Evolutionary conservation across 2,797 vertebrate genomes (phyloP), one percentile per base, ranked within the genome.

Genomic region (Paratrypauchen microcephalus): DNA sequence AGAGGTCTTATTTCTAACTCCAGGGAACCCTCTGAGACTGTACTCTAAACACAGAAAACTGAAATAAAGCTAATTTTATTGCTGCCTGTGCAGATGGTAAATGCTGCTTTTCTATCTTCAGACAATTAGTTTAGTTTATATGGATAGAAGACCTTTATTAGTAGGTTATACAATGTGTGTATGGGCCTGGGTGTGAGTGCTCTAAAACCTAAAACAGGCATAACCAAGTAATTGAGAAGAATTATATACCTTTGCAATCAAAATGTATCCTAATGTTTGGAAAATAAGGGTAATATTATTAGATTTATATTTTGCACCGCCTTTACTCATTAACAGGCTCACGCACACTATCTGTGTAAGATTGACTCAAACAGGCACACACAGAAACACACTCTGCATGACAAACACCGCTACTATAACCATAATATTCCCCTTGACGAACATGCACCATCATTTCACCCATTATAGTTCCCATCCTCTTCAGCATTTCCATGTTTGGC

Each of bases 401-500:
- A 24, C 55, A 26, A 50, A 15, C 39, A 55, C 58, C 55, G 50
- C 16, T 24, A 73, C 62, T 50, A 59, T 6, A 57, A 47, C 3
- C 30, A 74, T 65, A 52, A 84, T 72, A 41, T 58, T 65, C 64
- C 11, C 41, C 73, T 0, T 6, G 39, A 26, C 68, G 30, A 60
- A 68, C 75, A 73, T 41, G 65, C 45, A 61, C 71, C 62, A 66
- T 77, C 60, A 32, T 24, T 12, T 57, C 47, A 18, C 62, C 65
- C 39, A 0, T 19, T 50, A 15, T 13, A 15, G 68, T 65, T 36
- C 58, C 70, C 72, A 70, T 75, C 68, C 76, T 73, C 73, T 77
- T 80, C 69, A 65, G 61, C 0, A 74, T 80, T 72, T 68, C 48
- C 71, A 69, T 56, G 26, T 59, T 64, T 73, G 76, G 73, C 67